Base-by-base conservation (phyloP, 2,113 vertebrate genomes). In the Eidolon helvum region DNA sequence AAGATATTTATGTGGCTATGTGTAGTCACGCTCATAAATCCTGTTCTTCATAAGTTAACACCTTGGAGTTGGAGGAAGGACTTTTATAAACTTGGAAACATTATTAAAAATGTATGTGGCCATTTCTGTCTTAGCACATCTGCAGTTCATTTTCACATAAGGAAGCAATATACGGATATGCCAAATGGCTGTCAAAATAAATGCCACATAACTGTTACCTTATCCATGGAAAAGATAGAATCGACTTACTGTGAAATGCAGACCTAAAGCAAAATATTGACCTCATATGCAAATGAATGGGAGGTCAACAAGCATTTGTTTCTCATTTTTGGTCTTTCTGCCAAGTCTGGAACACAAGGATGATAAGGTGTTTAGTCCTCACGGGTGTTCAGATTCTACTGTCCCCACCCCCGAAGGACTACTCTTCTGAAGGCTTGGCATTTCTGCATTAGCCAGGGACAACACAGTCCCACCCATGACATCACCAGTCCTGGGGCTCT, bases 91-190 rank as follows among this genome's bases (percentile, higher is more conserved):
- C 80, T 71, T 61, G 61, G 66, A 77, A 84, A 78, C 28, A 78
- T 59, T 61, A 68, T 50, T 78, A 83, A 80, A 92, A 84, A 77
- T 16, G 72, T 68, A 96, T 55, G n/a, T 50, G 90, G 84, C 87
- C 69, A 77, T 72, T 97, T 94, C 94, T 95, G 48, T 95, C 97
- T 97, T 53, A 72, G 94, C 97, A 96, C 83, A 98, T 96, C 97
- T 98, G 94, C 87, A 95, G 28, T 89, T 97, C 94, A 91, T 95
- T 97, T 98, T 98, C 85, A 79, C 14, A 50, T 18, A 96, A 94
- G 83, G 84, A 96, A 96, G 69, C 38, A 91, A 87, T 71, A 59
- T 10, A 87, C 1, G 0, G 22, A 94, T 91, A 90, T 96, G 97
- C 90, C 97, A 97, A 97, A 78, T n/a, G 90, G 57, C 86, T 94